Base-by-base conservation (phyloP, 1,140 invertebrate species). In the Thaumetopoea pityocampa region DNA sequence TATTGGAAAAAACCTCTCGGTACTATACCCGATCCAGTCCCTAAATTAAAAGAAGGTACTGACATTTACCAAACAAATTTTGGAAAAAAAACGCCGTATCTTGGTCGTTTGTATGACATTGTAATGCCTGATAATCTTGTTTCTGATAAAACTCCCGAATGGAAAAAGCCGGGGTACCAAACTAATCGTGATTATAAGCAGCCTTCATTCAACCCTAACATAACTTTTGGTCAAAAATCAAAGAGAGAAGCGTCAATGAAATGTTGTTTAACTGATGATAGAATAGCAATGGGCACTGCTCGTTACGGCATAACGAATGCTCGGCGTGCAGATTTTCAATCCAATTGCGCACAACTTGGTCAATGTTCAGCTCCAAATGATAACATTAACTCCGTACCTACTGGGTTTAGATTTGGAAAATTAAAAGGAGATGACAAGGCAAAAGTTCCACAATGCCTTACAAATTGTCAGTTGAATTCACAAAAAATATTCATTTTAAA, bases 1-100 rank as follows among this genome's bases (percentile, higher is more conserved):
- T 82, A 72, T 24, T 86, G 85, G 84, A 69, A 71, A 19, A 64
- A 68, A 38, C 26, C 49, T 19, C 9, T 82, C n/a, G 84, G 84
- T 1, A 62, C 57, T 51, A 8, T 43, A 10, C 50, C 55, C 6
- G 81, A 86, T 67, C 51, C 54, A 10, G 42, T 46, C 11, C 63
- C 70, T n/a, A 63, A 60, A 17, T 43, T 86, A 17, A 82, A 81
- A n/a, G 29, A 40, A 20, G 70, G 71, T 41, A 64, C 77, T 42
- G 56, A 78, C 42, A 33, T 53, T 7, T 16, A 51, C 19, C 38
- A 43, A n/a, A 64, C 50, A 1, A 78, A 72, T 6, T 74, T 77
- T 42, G 82, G 84, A 9, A 61, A 48, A 29, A 59, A 67, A 36
- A 44, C 34, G 0, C 9, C 8, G 16, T 34, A 10, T 51, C 17